Percentiles rank a stretch among this genome's conserved stretches.
phyloP scores from a whole-genome alignment of 1,140 invertebrate genomes.

The Drosophila chauvacae region DNA sequence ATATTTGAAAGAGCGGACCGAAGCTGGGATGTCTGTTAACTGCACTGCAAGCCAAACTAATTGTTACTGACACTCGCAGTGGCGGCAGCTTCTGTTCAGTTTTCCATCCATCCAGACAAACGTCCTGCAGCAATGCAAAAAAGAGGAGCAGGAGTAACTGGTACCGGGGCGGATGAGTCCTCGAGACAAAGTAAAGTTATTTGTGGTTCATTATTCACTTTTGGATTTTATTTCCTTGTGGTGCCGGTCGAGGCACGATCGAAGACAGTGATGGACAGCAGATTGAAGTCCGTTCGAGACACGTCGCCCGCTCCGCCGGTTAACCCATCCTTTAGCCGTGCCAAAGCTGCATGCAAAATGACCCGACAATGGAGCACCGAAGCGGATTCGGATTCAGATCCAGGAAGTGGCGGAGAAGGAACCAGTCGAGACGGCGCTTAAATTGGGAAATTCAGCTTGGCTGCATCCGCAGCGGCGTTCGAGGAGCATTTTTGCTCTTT shows the following conservation, averaged over 20 bases:
- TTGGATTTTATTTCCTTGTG: slow-evolving; percentile 77
- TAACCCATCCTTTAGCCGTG: slow-evolving; percentile 18
- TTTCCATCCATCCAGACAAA: slow-evolving; percentile 49
- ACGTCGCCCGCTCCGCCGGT: slow-evolving; percentile 50
- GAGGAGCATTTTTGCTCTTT: slow-evolving; percentile 75
- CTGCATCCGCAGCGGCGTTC: slow-evolving; percentile 40
- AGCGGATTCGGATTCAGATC: slow-evolving; percentile 15
- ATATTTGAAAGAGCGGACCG: slow-evolving; percentile 54
- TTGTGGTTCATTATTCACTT: slow-evolving; percentile 83
- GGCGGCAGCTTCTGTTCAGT: slow-evolving; percentile 14
- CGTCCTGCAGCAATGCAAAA: slow-evolving; percentile 65
- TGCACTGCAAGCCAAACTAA: slow-evolving; percentile 71
- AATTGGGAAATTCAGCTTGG: slow-evolving; percentile 70
- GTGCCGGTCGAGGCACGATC: slow-evolving; percentile 60
- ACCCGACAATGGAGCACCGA: slow-evolving; percentile 54
- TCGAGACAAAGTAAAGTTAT: slow-evolving; percentile 75
- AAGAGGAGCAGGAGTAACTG: neutral
- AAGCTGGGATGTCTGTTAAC: slow-evolving; percentile 44
- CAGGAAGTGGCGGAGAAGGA: neutral
- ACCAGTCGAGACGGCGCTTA: slow-evolving; percentile 55
- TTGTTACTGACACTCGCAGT: slow-evolving; percentile 78
- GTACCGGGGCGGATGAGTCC: slow-evolving; percentile 4
- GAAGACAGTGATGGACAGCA: slow-evolving; percentile 78
- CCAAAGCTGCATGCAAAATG: slow-evolving; percentile 74
- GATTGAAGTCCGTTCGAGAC: slow-evolving; percentile 68